phyloP scores from a whole-genome alignment of 2,797 vertebrate genomes.

The Bucorvus abyssinicus region DNA sequence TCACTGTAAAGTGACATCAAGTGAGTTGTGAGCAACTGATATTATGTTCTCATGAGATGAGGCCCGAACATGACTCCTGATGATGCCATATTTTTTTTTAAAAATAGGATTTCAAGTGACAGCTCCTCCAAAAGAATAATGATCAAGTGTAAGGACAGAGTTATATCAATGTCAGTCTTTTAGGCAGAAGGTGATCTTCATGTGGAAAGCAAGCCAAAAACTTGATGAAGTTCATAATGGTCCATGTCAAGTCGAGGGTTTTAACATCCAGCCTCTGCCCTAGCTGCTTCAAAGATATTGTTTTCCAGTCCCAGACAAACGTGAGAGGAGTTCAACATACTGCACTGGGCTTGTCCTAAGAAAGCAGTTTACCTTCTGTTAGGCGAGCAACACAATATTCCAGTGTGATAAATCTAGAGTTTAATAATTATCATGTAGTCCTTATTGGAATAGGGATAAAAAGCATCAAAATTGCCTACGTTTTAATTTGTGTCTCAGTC shows the following conservation, averaged over 20 bases:
- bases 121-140: slow-evolving; percentile 3
- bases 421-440: background rate
- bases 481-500: background rate
- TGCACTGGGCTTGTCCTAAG: background rate
- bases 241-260: slow-evolving; percentile 3
- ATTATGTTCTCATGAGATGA: background rate
- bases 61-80: background rate
- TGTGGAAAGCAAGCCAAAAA: slow-evolving; percentile 23
- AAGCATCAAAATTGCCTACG: background rate
- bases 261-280: background rate
- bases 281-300: background rate
- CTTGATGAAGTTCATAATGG: slow-evolving; percentile 8
- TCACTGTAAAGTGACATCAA: background rate
- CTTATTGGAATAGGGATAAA: background rate
- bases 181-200: slow-evolving; percentile 17
- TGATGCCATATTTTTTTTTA: background rate
- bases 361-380: background rate
- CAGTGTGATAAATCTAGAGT: background rate
- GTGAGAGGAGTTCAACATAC: background rate
- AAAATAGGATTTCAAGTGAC: slow-evolving; percentile 33
- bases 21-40: slow-evolving; percentile 9
- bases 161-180: background rate
- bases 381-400: background rate
- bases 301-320: background rate
- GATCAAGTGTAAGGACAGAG: background rate